Evolutionary conservation across 2,888 invertebrate species (phyloP), one percentile per base, ranked within the genome.

Genomic region (Peribatodes rhomboidaria): DNA sequence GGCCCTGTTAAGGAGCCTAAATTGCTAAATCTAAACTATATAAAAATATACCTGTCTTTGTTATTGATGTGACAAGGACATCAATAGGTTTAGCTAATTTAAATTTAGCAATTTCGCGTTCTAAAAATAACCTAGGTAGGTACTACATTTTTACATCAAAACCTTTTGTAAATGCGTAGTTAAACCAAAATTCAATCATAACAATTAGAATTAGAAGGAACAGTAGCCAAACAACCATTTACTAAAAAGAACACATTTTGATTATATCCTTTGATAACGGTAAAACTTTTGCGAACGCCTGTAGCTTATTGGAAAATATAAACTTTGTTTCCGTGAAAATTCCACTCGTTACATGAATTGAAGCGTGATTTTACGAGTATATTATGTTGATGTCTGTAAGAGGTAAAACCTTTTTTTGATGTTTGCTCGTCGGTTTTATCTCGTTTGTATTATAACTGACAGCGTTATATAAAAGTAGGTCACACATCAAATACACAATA

Each of bases 221-320:
- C 59, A 53, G 47, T 39, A 59, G 67, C 54, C 44, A 68, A 69
- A 71, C 44, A 69, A 57, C 65, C 46, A 59, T 69, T 65, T 55
- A 52, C 55, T 63, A 62, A 64, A 58, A 65, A 67, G 68, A 65
- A 55, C 65, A 67, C 64, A 65, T 67, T 68, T 67, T 69, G 68
- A 67, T 56, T 68, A 64, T 63, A 62, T 68, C 33, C 59, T 64
- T 60, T 60, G 37, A 63, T 64, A 68, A 67, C 59, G 58, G 63
- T 33, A n/a, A 37, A 70, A 72, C 65, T 70, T 72, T 68, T 65
- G 67, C 65, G 63, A 59, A 39, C 54, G 59, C 37, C 18, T 68
- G 67, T 67, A 61, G 59, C 59, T 66, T 44, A 65, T 68, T 68
- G 63, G 63, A 67, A 68, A 67, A 68, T 65, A 68, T 49, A 67